phyloP scores from a whole-genome alignment of 2,797 vertebrate genomes.

The Erithacus rubecula region DNA sequence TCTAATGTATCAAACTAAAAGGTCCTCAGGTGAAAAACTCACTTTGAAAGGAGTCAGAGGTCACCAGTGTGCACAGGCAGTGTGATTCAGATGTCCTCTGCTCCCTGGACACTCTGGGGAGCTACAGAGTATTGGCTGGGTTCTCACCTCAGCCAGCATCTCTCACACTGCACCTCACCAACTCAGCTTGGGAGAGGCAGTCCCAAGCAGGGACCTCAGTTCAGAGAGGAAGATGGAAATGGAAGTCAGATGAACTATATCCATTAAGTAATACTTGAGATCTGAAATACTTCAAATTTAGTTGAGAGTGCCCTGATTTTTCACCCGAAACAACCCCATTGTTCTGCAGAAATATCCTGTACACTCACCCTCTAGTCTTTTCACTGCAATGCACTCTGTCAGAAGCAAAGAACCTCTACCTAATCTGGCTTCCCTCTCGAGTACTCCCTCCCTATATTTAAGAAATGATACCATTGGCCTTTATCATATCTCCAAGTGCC shows the following conservation, averaged over 20 bases:
- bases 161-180: background rate
- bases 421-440: background rate
- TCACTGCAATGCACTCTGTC: background rate
- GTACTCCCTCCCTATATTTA: background rate
- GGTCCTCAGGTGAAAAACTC: background rate
- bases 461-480: background rate
- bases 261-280: background rate
- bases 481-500: constrained; percentile 20
- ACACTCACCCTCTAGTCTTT: background rate
- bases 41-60: background rate
- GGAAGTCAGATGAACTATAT: background rate
- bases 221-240: background rate
- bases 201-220: background rate
- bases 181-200: background rate
- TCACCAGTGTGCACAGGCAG: background rate
- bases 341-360: background rate
- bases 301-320: background rate
- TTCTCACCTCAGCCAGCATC: background rate
- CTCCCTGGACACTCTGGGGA: background rate
- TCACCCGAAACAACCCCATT: background rate
- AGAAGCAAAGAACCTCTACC: background rate
- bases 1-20: background rate
- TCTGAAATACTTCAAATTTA: constrained; percentile 1
- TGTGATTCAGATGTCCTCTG: background rate
- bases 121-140: background rate